Evolutionary conservation across 1,140 invertebrate genomes (phyloP).

Genomic region (Sweltsa coloradensis): DNA sequence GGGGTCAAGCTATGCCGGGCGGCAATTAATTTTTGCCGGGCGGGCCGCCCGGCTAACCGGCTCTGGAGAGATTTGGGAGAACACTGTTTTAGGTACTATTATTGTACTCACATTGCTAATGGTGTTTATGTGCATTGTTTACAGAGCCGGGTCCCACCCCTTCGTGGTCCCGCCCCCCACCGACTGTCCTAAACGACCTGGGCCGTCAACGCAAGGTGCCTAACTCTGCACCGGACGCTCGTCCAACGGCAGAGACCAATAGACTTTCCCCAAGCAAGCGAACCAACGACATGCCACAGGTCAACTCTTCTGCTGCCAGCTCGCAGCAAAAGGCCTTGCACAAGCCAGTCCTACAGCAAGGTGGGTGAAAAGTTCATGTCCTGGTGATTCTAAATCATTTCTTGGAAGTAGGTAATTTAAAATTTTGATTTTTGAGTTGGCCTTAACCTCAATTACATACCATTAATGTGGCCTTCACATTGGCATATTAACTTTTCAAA

Average conservation of each 20-base stretch:
- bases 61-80: too few relatives aligned
- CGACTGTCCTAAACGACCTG: neutral
- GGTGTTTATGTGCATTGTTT: neutral
- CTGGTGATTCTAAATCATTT: neutral
- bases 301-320: conserved; percentile 3
- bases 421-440: neutral
- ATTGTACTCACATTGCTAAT: too few relatives aligned
- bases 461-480: neutral
- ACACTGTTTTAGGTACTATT: too few relatives aligned
- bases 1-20: too few relatives aligned
- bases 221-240: conserved; percentile 6
- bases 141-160: conserved; percentile 4
- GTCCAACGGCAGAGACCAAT: conserved; percentile 7
- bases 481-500: too few relatives aligned
- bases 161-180: neutral
- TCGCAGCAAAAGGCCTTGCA: conserved; percentile 1
- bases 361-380: neutral
- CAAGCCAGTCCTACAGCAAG: conserved; percentile 1
- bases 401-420: neutral
- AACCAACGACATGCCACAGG: conserved; percentile 16
- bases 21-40: too few relatives aligned
- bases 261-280: conserved; percentile 11
- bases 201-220: conserved; percentile 7
- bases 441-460: neutral
- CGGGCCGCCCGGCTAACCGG: too few relatives aligned